Evolutionary conservation across 2,113 vertebrate genomes (phyloP).

Genomic region (Bettongia penicillata): DNA sequence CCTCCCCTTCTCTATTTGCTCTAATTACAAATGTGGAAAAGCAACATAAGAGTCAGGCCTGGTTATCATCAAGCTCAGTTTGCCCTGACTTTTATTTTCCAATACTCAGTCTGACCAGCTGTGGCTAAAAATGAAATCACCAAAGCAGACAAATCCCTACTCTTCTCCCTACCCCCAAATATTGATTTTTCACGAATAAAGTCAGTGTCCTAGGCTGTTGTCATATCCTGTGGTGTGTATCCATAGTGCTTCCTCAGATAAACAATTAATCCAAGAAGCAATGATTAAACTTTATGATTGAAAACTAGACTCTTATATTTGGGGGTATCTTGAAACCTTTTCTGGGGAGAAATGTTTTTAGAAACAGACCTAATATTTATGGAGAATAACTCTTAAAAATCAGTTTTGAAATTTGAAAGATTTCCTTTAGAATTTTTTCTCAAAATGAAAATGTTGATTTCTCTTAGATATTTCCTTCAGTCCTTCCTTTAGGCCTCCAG

Average conservation of each 20-base stretch:
- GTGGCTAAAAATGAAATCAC: constrained; percentile 77
- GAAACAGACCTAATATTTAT: constrained; percentile 9
- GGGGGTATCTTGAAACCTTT: constrained; percentile 4
- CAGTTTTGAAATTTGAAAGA: constrained; percentile 11
- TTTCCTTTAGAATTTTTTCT: neutral
- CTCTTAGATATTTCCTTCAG: constrained; percentile 8
- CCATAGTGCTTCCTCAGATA: neutral
- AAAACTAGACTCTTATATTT: constrained; percentile 15
- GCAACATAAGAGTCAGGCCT: constrained; percentile 51
- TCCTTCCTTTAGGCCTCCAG: neutral
- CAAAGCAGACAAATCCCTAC: constrained; percentile 45
- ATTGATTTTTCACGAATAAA: constrained; percentile 68
- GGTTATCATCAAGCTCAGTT: constrained; percentile 76
- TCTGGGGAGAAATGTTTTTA: constrained; percentile 9
- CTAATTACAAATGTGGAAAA: constrained; percentile 41
- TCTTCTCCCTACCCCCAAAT: constrained; percentile 21
- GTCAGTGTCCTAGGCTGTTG: constrained; percentile 27
- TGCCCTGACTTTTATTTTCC: constrained; percentile 77
- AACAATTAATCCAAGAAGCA: neutral
- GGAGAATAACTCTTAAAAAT: neutral
- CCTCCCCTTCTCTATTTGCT: constrained; percentile 38
- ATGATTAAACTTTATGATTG: constrained; percentile 15
- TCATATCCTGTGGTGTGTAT: neutral
- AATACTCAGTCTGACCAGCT: constrained; percentile 74
- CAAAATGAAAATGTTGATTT: constrained; percentile 28